A percentile compares a stretch with the other conserved stretches of the same genome.
Conservation (phyloP, 2,113 vertebrate genomes). For the Mellivora capensis region DNA sequence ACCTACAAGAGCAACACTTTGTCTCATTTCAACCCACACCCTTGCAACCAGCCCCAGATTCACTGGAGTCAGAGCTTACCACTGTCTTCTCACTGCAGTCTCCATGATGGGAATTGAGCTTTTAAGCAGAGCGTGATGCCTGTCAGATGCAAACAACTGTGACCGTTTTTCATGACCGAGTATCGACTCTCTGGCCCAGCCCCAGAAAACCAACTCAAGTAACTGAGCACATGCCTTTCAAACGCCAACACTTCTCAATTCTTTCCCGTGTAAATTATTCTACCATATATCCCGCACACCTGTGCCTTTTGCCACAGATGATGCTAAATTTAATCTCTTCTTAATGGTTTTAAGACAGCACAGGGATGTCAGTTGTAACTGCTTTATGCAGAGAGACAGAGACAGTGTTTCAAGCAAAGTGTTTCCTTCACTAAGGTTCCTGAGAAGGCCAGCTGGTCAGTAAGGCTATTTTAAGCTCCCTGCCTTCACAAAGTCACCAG, state of each 20-base stretch:
- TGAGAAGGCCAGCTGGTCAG: not conserved
- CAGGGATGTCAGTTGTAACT: not conserved
- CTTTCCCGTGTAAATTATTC: not conserved
- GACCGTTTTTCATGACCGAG: not conserved
- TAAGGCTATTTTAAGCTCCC: not conserved
- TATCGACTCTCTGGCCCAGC: accelerated
- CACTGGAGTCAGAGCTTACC: not conserved
- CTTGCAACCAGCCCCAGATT: not conserved
- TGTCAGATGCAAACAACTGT: not conserved
- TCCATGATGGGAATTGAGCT: not conserved
- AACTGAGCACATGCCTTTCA: not conserved
- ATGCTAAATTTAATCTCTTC: not conserved
- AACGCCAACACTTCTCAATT: not conserved
- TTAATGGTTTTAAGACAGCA: not conserved
- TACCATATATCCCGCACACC: not conserved
- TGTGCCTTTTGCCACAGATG: not conserved
- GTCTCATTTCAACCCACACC: not conserved
- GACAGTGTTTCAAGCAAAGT: not conserved
- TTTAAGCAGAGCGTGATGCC: not conserved
- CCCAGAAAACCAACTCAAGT: not conserved
- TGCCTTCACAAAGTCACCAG: not conserved
- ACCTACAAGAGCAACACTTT: not conserved
- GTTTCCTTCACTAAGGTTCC: not conserved
- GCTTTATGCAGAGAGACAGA: not conserved
- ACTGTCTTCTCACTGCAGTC: not conserved